Conservation (phyloP, 2,888 invertebrate genomes). For the Thereva unica region DNA sequence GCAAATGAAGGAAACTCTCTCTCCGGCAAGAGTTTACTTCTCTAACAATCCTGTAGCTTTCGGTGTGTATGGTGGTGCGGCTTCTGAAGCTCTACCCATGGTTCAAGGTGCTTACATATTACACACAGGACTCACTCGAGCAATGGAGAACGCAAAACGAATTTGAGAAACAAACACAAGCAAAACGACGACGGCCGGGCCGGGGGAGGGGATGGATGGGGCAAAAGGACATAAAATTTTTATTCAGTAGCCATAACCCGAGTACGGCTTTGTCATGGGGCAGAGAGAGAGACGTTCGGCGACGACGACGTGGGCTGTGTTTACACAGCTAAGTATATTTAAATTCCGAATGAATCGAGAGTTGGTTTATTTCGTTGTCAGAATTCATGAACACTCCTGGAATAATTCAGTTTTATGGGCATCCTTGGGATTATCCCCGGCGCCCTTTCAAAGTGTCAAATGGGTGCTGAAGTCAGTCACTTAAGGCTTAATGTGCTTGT, state of each 20-base stretch:
- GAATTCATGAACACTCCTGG: conserved; percentile 21
- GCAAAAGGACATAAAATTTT: conserved; percentile 25
- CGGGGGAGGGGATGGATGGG: no score
- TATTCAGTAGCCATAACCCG: conserved; percentile 25
- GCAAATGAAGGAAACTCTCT: no score
- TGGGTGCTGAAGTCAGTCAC: conserved; percentile 2
- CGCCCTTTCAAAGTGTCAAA: conserved; percentile 12
- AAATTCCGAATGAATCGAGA: conserved; percentile 28
- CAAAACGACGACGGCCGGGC: conserved; percentile 3
- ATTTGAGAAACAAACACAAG: conserved; percentile 14
- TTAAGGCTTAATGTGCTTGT: not conserved
- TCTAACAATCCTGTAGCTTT: no score
- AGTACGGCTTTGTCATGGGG: conserved; percentile 15
- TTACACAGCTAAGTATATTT: conserved; percentile 23
- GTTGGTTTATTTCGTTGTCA: conserved; percentile 25
- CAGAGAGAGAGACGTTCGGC: not conserved
- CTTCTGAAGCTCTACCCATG: no score
- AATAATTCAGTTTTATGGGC: conserved; percentile 20
- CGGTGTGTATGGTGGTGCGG: no score
- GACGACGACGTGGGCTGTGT: not conserved
- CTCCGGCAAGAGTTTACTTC: no score
- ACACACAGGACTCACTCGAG: no score
- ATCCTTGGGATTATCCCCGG: conserved; percentile 9
- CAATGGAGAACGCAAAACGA: conserved; percentile 21
- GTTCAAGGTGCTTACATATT: no score